These are phyloP conservation scores for Glomeris marginata DNA, from an alignment of 2,888 invertebrate genomes.

Conservation along the genomic window DNA sequence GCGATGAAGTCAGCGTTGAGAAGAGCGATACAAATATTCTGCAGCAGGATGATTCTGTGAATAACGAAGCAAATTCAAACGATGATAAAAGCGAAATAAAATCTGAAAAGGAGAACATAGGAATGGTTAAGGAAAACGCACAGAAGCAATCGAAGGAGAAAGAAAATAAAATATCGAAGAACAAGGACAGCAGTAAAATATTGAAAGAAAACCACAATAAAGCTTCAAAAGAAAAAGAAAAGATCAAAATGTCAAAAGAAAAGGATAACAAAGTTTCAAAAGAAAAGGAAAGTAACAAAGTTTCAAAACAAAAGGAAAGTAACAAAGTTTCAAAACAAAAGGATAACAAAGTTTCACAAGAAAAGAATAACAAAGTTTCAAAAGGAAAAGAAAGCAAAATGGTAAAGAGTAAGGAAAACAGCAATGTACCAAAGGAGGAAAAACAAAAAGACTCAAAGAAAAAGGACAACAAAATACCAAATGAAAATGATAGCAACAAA, in stretches of 20 bases:
- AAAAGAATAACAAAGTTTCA: background rate
- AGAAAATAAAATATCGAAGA: background rate
- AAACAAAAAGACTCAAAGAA: background rate
- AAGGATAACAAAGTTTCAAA: background rate
- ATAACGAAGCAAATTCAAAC: background rate
- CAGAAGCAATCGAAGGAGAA: background rate
- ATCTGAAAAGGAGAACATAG: background rate
- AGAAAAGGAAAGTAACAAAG: constrained; percentile 1
- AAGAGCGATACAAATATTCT: background rate
- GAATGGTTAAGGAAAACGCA: background rate
- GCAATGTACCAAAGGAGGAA: background rate
- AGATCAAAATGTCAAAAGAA: background rate
- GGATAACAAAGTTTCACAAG: background rate
- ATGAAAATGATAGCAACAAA: too few relatives aligned
- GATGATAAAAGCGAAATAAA: background rate
- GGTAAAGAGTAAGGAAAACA: background rate
- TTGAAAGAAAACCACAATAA: background rate
- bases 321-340: background rate
- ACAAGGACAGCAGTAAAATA: too few relatives aligned
- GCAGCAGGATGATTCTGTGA: too few relatives aligned
- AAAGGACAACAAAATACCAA: background rate
- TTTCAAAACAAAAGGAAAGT: background rate
- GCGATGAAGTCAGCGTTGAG: background rate
- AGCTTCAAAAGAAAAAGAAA: background rate
- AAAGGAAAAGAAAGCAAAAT: background rate